Base-by-base conservation (phyloP, 2,888 invertebrate genomes). In the Drosophila histrio region DNA sequence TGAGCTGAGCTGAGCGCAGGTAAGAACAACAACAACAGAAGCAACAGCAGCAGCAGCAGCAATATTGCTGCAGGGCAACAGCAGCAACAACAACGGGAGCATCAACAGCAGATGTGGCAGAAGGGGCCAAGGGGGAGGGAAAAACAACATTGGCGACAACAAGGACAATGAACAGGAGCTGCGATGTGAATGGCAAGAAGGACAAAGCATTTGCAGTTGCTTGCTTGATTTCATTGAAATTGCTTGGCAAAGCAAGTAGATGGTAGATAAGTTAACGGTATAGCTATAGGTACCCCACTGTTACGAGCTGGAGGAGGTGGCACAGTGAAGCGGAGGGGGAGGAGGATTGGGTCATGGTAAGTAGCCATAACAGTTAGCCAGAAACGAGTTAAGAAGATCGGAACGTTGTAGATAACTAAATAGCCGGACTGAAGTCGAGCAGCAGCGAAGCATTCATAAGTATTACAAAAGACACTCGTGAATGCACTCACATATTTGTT, bases 141-240 rank as follows among this genome's bases (percentile, higher is more conserved):
- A 61, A 34, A 60, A 59, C 60, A 74, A 66, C 60, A 78, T 72
- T 58, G 72, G 47, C 50, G 72, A 63, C 56, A 71, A 67, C 56
- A 47, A 53, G 61, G 44, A 68, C 47, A 71, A 71, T 43, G 47
- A 30, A 54, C 63, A 41, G 49, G 41, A 36, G 36, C 44, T 24
- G 47, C 47, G 38, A 9, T 32, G 41, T 36, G 47, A 56, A 53
- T 41, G 46, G 50, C 36, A 34, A 26, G 46, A 30, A 76, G 66
- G 49, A 74, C 76, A 74, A 74, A 71, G 63, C 63, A 69, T 74
- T 73, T 73, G 52, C 59, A 62, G 65, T 56, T 36, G 65, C 71
- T 62, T 41, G 66, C 66, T 66, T 74, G 75, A 74, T 75, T 75
- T 76, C 74, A 74, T 74, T 71, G 71, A 71, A 74, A 76, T 67